Base-by-base conservation (phyloP, 2,113 vertebrate species). In the Oceanodroma tethys region DNA sequence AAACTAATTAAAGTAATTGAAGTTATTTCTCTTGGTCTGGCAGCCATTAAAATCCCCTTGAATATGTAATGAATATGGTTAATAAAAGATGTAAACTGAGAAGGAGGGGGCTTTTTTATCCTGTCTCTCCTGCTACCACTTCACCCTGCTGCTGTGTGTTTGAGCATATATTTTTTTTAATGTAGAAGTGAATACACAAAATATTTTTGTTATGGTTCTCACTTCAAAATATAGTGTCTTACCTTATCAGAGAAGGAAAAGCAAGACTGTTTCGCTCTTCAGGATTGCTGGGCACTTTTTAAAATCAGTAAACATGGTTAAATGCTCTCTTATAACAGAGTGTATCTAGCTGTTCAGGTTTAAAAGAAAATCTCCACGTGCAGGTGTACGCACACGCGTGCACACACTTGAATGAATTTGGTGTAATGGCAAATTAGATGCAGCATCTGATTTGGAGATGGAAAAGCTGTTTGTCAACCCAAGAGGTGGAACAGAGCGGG, bases 1-100 rank as follows among this genome's bases (percentile, higher is more conserved):
- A 96, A 97, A 95, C 88, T 96, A 97, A 97, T 98, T 97, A 96
- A 96, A 95, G 56, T 95, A 96, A 97, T 97, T 96, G 87, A 96
- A 93, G 92, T 91, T 92, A 86, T 92, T 97, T 97, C 73, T 94
- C 86, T 96, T 88, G 50, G 73, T 82, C 87, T 93, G 74, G 11
- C 65, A 94, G 88, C 53, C 87, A 58, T 95, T 96, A 90, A 95
- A 97, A 94, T 94, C 42, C 4, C 59, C 48, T 88, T 93, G 90
- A 96, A 96, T 95, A 60, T 48, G 43, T 91, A 92, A 95, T 91
- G 40, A 93, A 87, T 62, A 34, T 81, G 45, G 66, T 89, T 97
- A 96, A 94, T 93, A 79, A 56, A 87, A 76, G 27, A 81, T 87
- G 42, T 87, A 79, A 82, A 92, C 17, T 60, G 43, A 75, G 68